Base-by-base conservation (phyloP, 2,797 vertebrate species). In the Poecilia gillii region DNA sequence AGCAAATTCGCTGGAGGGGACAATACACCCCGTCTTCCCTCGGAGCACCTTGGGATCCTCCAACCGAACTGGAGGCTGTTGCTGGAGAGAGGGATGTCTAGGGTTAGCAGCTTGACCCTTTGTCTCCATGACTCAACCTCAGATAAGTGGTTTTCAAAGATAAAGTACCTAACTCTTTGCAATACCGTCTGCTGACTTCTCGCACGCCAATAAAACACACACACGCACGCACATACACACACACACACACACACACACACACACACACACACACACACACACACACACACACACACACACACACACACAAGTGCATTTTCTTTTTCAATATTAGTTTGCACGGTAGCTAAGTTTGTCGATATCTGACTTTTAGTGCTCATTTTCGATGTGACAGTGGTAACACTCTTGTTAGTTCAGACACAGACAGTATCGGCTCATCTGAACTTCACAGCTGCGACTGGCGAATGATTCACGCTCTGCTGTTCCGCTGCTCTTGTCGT, bases 401-500 rank as follows among this genome's bases (percentile, higher is more conserved):
- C 68, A 82, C 33, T 79, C 80, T 47, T 79, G 57, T 72, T 80
- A 73, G 47, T 81, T 81, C 53, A 74, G 62, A 82, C 51, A 55
- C 79, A 73, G 25, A 46, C 72, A 55, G 73, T 55, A 73, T 89
- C 68, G 73, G 78, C 91, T 86, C 87, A 91, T 91, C 87, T 88
- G 86, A 68, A 43, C 66, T 81, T 72, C 78, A 83, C 77, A 90
- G 88, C 85, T 85, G 85, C 78, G 85, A 77, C 74, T 66, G 81
- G 74, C 87, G 79, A 90, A 84, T 82, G 79, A 85, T 85, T 87
- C 79, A 88, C 80, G 66, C 43, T 2, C 33, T 45, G 83, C 87
- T 90, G 88, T 93, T 90, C 81, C 90, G 86, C 78, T 85, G 85
- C 78, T 83, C 75, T 74, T 81, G 86, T 81, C 89, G 57, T 73